Evolutionary conservation across 2,888 invertebrate species (phyloP), one percentile per base, ranked within the genome.

Genomic region (Mesorhabditis belari): DNA sequence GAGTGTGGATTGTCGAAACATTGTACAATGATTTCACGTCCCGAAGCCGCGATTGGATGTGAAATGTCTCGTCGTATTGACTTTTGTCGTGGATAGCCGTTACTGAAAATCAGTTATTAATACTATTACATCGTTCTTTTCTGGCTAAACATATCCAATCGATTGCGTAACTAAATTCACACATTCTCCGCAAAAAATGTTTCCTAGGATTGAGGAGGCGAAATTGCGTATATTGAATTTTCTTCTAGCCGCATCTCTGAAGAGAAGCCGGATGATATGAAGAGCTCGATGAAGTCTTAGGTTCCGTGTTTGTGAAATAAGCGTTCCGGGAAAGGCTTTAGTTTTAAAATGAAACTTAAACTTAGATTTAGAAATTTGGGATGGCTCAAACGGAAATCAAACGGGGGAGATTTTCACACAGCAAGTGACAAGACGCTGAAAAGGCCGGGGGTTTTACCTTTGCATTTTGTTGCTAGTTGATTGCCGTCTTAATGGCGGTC

Each of bases 1-100:
- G 69, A 69, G 63, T 77, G 78, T n/a, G 77, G 74, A 61, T 77
- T 77, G 21, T 78, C 78, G 57, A 78, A 77, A 55, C 77, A 77
- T 35, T 72, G 70, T 49, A 66, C 67, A 28, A 77, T 72, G 55
- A 78, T 78, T 29, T 78, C 77, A 28, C 69, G 62, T 28, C 63
- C 67, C 27, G 65, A 62, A 3, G 63, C 53, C 2, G 66, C 58
- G 29, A 73, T 73, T 19, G 73, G 73, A 53, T 73, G 73, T 12
- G 61, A 55, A 6, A 57, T 61, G 21, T 73, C 73, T 35, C 68
- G 57, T 54, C 64, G 60, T 27, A 73, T 66, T 5, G 73, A 73
- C 51, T 71, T 73, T 24, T 59, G 57, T n/a, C 70, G 57, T 9
- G 66, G 58, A 23, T 67, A 60, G 12, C 62, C 62, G n/a, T 54